phyloP scores from a whole-genome alignment of 2,888 invertebrate genomes.

The Orthosia incerta region DNA sequence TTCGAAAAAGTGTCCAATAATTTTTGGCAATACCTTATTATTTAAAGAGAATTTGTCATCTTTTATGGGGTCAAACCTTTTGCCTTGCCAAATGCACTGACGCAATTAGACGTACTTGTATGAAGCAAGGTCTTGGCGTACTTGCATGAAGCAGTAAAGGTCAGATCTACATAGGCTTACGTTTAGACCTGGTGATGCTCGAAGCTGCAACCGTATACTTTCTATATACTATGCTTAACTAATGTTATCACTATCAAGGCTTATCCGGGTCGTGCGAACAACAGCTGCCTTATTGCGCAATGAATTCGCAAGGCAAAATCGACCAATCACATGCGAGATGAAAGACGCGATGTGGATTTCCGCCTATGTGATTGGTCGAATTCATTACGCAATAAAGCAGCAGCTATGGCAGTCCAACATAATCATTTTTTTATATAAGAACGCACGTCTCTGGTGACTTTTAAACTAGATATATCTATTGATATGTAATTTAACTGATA shows the following conservation, averaged over 20 bases:
- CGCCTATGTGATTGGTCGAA: no score
- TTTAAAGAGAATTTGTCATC: no score
- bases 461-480: slow-evolving; percentile 57
- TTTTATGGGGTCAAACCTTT: no score
- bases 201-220: slow-evolving; percentile 17
- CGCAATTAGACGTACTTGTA: not conserved
- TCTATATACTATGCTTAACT: slow-evolving; percentile 47
- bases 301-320: no score
- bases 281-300: not conserved
- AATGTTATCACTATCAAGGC: slow-evolving; percentile 35
- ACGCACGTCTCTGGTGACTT: slow-evolving; percentile 43
- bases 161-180: slow-evolving; percentile 8
- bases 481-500: slow-evolving; percentile 58
- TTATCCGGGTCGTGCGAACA: slow-evolving; percentile 12
- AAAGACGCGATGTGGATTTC: no score
- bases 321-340: no score
- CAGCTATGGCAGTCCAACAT: not conserved
- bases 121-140: not conserved
- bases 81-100: no score
- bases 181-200: slow-evolving; percentile 1
- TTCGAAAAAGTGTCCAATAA: no score
- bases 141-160: not conserved
- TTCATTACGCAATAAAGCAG: no score
- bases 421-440: not conserved
- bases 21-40: no score